Base-by-base conservation (phyloP, 2,797 vertebrate genomes). In the Myotis vivesi region DNA sequence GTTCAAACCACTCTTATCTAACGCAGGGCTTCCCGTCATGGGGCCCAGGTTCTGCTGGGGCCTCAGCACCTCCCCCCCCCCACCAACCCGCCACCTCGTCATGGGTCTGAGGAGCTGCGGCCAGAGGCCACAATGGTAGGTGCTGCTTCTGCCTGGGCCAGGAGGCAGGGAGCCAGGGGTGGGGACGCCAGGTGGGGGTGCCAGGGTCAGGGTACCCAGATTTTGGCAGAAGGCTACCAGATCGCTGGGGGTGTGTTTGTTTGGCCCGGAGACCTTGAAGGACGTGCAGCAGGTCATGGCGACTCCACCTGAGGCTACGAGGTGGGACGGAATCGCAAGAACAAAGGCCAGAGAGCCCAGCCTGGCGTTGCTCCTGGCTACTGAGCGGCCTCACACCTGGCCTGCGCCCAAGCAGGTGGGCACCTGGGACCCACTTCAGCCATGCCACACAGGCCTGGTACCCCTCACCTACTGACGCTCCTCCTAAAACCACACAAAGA, bases 201-300 rank as follows among this genome's bases (percentile, higher is more conserved):
- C 5, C 28, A 30, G 77, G 89, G 16, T 5, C 0, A 62, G 84
- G 94, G 89, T 66, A 73, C 92, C 92, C 68, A 91, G 83, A 76
- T 28, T 71, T 76, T 15, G 3, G 25, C 9, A 25, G 28, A 44
- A 83, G 53, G 87, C 69, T 55, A 22, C 49, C 83, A 1, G 81
- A 28, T 75, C 4, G 46, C 76, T 20, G 20, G 92, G 71, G 72
- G 36, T 8, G 6, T 73, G n/a, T 93, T 96, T 97, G 57, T 71
- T 55, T 76, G 92, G 73, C 91, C 90, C 11, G 23, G 73, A 53
- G 88, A 59, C 81, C 87, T 89, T 72, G 83, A 83, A 87, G 84
- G 94, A 93, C 0, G 30, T 94, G 93, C 91, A 95, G 8, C 10
- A 16, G n/a, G 93, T 93, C 96, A 93, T 83, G 57, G 92, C 62